These are phyloP conservation scores for Synergus umbraculus DNA, from an alignment of 2,888 invertebrate genomes.

Conservation along the genomic window DNA sequence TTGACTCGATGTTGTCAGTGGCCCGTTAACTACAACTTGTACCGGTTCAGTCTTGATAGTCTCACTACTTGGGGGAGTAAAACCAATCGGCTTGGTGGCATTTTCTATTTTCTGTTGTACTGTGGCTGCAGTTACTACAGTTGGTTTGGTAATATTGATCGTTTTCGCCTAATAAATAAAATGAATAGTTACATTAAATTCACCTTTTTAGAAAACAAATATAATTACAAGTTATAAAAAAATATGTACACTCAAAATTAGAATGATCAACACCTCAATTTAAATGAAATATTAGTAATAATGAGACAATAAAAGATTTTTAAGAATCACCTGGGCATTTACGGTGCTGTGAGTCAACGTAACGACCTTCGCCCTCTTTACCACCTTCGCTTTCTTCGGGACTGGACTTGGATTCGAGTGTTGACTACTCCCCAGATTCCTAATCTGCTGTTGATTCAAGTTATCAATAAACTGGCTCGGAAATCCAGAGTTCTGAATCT, in stretches of 20 bases:
- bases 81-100: conserved; percentile 62
- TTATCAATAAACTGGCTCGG: conserved; percentile 76
- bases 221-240: neutral
- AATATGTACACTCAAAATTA: too few species aligned
- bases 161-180: conserved; percentile 64
- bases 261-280: too few species aligned
- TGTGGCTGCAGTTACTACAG: conserved; percentile 62
- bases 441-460: conserved; percentile 75
- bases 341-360: conserved; percentile 63
- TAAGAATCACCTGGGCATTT: conserved; percentile 58
- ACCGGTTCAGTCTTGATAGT: conserved; percentile 69
- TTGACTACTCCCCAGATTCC: conserved; percentile 66
- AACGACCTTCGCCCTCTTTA: conserved; percentile 67
- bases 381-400: conserved; percentile 71
- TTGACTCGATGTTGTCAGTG: conserved; percentile 62
- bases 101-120: conserved; percentile 65
- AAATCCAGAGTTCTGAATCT: conserved; percentile 75
- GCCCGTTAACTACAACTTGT: conserved; percentile 62
- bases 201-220: neutral
- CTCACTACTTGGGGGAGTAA: conserved; percentile 66
- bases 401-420: conserved; percentile 53
- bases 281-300: neutral
- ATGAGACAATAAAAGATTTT: neutral
- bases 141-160: conserved; percentile 55
- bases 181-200: neutral